A percentile compares a stretch with the other conserved stretches of the same genome.
phyloP scores from a whole-genome alignment of 2,113 vertebrate genomes.

The Python bivittatus region DNA sequence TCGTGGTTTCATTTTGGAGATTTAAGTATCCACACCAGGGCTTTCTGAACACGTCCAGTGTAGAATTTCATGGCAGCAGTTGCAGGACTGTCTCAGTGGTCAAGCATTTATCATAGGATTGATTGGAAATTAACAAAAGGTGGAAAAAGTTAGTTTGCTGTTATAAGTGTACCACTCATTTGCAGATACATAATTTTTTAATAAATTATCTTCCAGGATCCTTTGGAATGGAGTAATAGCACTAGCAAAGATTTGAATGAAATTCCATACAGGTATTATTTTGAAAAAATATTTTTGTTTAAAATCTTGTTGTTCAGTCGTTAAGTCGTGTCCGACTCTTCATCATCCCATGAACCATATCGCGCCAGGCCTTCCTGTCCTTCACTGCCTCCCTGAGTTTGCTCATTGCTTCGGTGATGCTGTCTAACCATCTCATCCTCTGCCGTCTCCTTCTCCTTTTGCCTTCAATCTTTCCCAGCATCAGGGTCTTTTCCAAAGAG shows the following conservation, averaged over 20 bases:
- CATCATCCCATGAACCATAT: no score
- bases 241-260: slow-evolving; percentile 17
- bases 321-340: no score
- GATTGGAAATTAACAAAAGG: background rate
- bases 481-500: no score
- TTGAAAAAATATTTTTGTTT: background rate
- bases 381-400: no score
- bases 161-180: background rate
- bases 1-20: background rate
- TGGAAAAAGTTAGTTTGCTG: background rate
- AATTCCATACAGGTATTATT: slow-evolving; percentile 57
- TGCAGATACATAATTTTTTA: background rate
- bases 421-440: no score
- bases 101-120: background rate
- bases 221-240: slow-evolving; percentile 37
- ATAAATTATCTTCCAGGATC: slow-evolving; percentile 36
- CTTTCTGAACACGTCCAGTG: background rate
- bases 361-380: no score
- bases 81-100: background rate
- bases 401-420: no score
- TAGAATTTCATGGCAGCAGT: background rate
- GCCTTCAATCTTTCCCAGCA: no score
- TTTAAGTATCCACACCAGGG: background rate
- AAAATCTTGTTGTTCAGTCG: background rate
- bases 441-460: no score